These are phyloP conservation scores for Oncorhynchus kisutch DNA, from an alignment of 2,113 vertebrate species.

Conservation along the genomic window DNA sequence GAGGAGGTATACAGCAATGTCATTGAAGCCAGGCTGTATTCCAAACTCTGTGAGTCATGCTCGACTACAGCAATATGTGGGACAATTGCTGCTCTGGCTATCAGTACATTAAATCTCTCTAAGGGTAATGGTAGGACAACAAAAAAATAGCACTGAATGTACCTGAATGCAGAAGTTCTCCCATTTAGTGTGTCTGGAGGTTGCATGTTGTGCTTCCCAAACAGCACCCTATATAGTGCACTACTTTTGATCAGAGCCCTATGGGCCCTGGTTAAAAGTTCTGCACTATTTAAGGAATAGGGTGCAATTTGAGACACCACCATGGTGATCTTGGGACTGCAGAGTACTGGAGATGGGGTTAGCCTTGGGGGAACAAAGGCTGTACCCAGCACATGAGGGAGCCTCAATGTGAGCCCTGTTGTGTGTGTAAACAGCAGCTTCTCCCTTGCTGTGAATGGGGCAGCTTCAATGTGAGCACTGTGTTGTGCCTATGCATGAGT, in stretches of 20 bases:
- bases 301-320: not conserved
- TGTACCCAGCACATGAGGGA: not conserved
- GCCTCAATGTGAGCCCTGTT: not conserved
- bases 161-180: too few species aligned
- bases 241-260: too few species aligned
- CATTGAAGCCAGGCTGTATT: slow-evolving; percentile 27
- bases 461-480: not conserved
- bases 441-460: not conserved
- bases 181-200: too few species aligned
- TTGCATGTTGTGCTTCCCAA: too few species aligned
- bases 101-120: not conserved
- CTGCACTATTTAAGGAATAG: too few species aligned
- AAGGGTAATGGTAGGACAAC: slow-evolving; percentile 31
- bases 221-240: too few species aligned
- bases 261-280: too few species aligned
- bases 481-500: not conserved
- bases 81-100: not conserved
- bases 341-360: not conserved
- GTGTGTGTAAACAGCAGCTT: slow-evolving; percentile 12
- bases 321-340: not conserved
- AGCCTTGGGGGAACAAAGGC: not conserved
- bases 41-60: slow-evolving; percentile 53
- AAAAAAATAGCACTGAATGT: not conserved
- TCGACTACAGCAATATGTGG: slow-evolving; percentile 20
- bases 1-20: slow-evolving; percentile 31